A percentile compares a stretch with the other conserved stretches of the same genome.
phyloP scores from a whole-genome alignment of 2,888 invertebrate species.

The Herminia tarsipennalis region DNA sequence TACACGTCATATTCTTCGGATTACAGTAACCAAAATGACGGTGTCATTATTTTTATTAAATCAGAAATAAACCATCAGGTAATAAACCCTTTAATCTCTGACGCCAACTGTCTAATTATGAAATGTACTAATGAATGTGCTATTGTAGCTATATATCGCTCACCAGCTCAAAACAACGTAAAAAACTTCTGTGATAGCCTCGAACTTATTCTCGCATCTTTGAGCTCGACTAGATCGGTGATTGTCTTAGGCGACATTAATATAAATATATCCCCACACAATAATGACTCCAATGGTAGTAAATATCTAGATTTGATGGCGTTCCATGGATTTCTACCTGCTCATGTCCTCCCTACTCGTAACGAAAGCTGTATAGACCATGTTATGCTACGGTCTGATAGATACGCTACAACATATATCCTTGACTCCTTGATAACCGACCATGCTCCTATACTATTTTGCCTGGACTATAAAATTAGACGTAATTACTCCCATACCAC shows the following conservation, averaged over 20 bases:
- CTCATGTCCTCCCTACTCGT: not conserved
- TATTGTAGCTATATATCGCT: not conserved
- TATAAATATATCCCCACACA: not conserved
- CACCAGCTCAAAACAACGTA: not conserved
- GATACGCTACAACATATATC: not conserved
- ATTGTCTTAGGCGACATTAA: not conserved
- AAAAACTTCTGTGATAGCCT: not conserved
- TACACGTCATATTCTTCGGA: not conserved
- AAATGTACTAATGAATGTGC: not conserved
- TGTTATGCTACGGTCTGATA: not conserved
- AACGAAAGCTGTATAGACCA: not conserved
- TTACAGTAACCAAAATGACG: not conserved
- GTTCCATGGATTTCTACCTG: not conserved
- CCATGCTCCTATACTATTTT: too few relatives aligned
- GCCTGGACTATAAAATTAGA: too few relatives aligned
- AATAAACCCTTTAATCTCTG: not conserved
- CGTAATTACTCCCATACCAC: too few relatives aligned
- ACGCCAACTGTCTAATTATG: not conserved
- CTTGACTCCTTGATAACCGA: not conserved
- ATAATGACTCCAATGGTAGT: too few relatives aligned
- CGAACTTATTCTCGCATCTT: not conserved
- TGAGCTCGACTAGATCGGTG: not conserved
- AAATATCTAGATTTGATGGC: not conserved
- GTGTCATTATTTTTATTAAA: not conserved
- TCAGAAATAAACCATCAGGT: not conserved